Evolutionary conservation across 1,140 invertebrate genomes (phyloP), one percentile per base, ranked within the genome.

Genomic region (Drosophila cardini): DNA sequence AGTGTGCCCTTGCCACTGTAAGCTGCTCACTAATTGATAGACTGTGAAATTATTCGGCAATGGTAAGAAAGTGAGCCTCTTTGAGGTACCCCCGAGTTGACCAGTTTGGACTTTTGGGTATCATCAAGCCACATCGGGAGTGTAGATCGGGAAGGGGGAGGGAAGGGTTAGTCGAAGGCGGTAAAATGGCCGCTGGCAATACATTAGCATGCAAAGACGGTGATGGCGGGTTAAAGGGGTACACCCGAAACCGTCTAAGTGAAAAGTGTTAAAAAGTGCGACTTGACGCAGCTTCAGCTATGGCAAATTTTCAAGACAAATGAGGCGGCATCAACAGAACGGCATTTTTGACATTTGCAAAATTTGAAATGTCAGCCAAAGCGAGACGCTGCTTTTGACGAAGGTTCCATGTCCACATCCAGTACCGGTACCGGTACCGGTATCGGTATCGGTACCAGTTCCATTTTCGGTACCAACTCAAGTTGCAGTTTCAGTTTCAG

Each of bases 201-300:
- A 60, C 63, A 68, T 52, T 30, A 52, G 48, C 8, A 52, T 34
- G 10, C 8, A 3, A 18, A n/a, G 26, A 15, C 2, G 15, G 8
- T 4, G 11, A 48, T 26, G 18, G 48, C 4, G 34, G 32, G 13
- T 38, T 0, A 10, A 30, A 18, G 36, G 32, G 21, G 61, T 60
- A 52, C 32, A 40, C 18, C 11, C 15, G 72, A 63, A 58, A 42
- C 13, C 15, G 68, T 62, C 78, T 89, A 89, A 89, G 84, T 89
- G 84, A 89, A 89, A 89, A 89, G 84, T 89, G 84, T 90, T 89
- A 89, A 89, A 89, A 89, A 84, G 78, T 86, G 65, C 82, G 72
- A 70, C 83, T 78, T 75, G 69, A 45, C 40, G 32, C 10, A 48
- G 42, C 57, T 48, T 15, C 42, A 65, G 58, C 78, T 76, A 68